Conservation (phyloP, 2,888 invertebrate species). For the Deroplatys truncata region DNA sequence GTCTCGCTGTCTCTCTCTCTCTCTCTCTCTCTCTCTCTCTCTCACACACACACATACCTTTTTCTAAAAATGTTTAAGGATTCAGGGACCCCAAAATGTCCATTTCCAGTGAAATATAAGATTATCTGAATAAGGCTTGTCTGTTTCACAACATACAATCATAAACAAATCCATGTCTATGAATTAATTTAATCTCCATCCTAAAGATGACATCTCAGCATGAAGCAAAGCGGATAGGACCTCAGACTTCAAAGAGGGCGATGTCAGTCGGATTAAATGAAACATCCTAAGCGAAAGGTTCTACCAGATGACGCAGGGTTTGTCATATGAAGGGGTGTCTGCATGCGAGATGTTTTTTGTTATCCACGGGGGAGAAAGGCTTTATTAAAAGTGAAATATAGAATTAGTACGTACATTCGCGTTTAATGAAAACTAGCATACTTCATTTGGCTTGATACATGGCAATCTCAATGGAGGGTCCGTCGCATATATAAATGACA, state of each 20-base stretch:
- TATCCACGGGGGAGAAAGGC: background rate
- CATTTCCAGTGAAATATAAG: too few species aligned
- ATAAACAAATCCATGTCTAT: too few species aligned
- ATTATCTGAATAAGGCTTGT: too few species aligned
- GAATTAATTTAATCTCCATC: too few species aligned
- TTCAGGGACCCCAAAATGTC: too few species aligned
- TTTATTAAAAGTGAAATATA: background rate
- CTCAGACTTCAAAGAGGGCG: background rate
- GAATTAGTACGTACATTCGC: background rate
- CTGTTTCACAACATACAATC: too few species aligned
- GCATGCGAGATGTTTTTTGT: background rate
- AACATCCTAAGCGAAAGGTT: background rate
- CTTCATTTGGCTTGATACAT: background rate
- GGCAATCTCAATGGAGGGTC: background rate
- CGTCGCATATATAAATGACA: background rate
- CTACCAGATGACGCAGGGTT: slow-evolving; percentile 2
- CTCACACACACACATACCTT: too few species aligned
- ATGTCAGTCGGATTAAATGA: background rate
- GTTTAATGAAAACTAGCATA: background rate
- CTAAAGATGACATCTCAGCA: too few species aligned
- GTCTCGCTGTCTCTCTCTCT: too few species aligned
- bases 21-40: too few species aligned
- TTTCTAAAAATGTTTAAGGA: too few species aligned
- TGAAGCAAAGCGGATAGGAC: too few species aligned
- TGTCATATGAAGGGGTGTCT: background rate